Percentiles rank a stretch among this genome's conserved stretches.
Conservation (phyloP, 2,113 vertebrate genomes). For the Myotis yumanensis region DNA sequence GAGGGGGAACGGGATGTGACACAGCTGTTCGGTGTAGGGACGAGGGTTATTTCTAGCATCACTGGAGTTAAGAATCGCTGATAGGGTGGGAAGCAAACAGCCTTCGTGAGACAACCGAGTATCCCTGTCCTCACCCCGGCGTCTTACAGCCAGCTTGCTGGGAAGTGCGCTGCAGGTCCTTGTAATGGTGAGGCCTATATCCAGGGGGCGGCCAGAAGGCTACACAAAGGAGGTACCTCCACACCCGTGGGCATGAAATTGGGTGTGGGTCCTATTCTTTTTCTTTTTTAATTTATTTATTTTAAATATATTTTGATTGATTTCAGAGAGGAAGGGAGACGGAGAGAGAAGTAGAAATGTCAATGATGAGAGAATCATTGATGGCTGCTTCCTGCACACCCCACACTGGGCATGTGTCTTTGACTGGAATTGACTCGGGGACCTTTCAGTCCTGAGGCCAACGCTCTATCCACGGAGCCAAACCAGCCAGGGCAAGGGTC, state of each 20-base stretch:
- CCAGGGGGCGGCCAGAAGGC: neutral
- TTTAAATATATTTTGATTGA: no score
- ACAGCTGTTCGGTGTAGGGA: conserved; percentile 57
- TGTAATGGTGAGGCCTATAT: neutral
- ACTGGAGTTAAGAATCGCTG: conserved; percentile 38
- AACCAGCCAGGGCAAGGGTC: no score
- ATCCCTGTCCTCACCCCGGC: neutral
- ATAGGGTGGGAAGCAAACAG: neutral
- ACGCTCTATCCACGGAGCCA: no score
- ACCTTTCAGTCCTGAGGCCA: no score
- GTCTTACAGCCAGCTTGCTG: neutral
- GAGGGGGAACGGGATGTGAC: conserved; percentile 49
- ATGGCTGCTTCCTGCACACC: no score
- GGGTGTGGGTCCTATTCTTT: neutral
- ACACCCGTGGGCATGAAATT: neutral
- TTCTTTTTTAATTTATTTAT: no score
- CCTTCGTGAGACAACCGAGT: neutral
- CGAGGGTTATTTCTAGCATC: conserved; percentile 67
- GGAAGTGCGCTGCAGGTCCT: neutral
- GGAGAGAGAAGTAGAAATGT: no score
- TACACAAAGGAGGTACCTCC: neutral
- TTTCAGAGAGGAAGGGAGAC: no score
- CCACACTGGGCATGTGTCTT: no score
- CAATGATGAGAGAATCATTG: no score
- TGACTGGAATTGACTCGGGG: no score